phyloP scores from a whole-genome alignment of 37 sponge, comb jelly and placozoan genomes.

The Haliclona indistincta region DNA sequence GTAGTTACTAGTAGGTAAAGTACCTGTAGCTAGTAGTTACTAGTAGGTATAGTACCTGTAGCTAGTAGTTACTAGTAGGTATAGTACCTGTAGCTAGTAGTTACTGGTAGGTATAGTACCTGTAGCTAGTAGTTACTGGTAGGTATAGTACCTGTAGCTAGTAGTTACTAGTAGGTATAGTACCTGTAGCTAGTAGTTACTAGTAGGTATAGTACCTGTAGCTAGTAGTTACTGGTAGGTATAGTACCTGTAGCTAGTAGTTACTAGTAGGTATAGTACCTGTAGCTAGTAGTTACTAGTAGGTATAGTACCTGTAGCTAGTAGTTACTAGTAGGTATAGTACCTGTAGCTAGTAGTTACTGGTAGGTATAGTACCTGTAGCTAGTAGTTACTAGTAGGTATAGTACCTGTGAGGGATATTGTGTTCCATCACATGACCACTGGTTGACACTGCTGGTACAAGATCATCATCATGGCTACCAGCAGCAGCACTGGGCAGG shows the following conservation, averaged over 20 bases:
- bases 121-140: not conserved
- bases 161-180: not conserved
- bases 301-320: not conserved
- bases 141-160: not conserved
- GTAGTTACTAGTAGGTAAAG: not conserved
- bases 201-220: not conserved
- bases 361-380: not conserved
- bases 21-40: not conserved
- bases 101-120: not conserved
- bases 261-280: too few relatives aligned
- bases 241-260: not conserved
- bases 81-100: slow-evolving; percentile 1
- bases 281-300: not conserved
- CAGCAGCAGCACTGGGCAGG: slow-evolving; percentile 16
- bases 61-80: not conserved
- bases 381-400: not conserved
- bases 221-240: not conserved
- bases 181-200: not conserved
- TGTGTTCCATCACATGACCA: slow-evolving; percentile 26
- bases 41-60: slow-evolving; percentile 29
- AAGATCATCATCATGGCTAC: not conserved
- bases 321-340: too few relatives aligned
- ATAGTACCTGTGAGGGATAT: slow-evolving; percentile 65
- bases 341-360: not conserved
- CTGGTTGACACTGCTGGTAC: slow-evolving; percentile 12